Evolutionary conservation across 2,113 vertebrate genomes (phyloP), one percentile per base, ranked within the genome.

Genomic region (Pachypanchax playfairii): DNA sequence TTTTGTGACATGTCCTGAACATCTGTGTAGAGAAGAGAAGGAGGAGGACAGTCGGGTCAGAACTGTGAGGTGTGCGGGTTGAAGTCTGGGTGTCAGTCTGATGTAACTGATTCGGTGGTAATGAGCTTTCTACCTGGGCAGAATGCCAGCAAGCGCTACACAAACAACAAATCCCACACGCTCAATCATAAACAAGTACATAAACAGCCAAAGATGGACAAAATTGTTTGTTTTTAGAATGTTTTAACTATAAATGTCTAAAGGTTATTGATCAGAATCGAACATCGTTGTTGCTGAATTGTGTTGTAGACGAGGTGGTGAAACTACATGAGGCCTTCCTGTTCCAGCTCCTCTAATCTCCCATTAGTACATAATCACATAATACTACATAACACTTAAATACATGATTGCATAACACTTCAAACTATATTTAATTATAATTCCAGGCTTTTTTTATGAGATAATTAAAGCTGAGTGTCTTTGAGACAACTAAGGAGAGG

Each of bases 31-130:
- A 43, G 33, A 41, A 10, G 72, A 42, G 39, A 33, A 51, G 42
- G 39, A n/a, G 48, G 33, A n/a, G 21, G 50, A 20, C 21, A 43
- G 57, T 15, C 49, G 54, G 29, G 24, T 62, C 66, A 18, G 62
- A 58, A 73, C 75, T 59, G 63, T 3, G 22, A 17, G 36, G 72
- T 75, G 76, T 72, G 50, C 14, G 68, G 59, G 69, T 67, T 79
- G 73, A 77, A 48, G 82, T 82, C 83, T 85, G 83, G 73, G 77
- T 84, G 80, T 84, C 77, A 72, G 70, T 77, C 68, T 82, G 75
- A 62, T 81, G 77, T 75, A 69, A 79, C 62, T 59, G 84, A 70
- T 77, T 75, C 68, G 55, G 63, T 62, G 11, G 47, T 80, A 78
- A 84, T 80, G 79, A 84, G 76, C 65, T 33, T 35, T 12, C 56